phyloP scores from a whole-genome alignment of 2,113 vertebrate genomes.

The Nettapus auritus region DNA sequence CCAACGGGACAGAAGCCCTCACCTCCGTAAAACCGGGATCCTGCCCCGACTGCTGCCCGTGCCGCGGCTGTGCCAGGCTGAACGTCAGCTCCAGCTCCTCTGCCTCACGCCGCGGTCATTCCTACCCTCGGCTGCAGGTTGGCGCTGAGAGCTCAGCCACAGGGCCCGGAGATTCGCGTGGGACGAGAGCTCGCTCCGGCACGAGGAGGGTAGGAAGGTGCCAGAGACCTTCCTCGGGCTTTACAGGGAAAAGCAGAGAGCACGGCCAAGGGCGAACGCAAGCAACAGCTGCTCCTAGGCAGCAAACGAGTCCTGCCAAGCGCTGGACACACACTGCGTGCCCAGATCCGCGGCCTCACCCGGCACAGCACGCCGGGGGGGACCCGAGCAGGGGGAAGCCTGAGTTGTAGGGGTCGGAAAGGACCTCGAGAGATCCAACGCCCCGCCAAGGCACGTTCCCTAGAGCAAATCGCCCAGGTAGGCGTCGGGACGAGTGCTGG shows the following conservation, averaged over 20 bases:
- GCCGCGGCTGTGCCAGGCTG: background rate
- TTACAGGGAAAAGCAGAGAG: background rate
- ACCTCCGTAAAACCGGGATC: background rate
- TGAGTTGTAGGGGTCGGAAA: too few species aligned
- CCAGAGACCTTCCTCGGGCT: background rate
- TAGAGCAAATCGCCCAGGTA: too few species aligned
- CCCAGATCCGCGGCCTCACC: background rate
- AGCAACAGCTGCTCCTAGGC: background rate
- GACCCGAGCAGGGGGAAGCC: background rate
- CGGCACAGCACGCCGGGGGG: background rate
- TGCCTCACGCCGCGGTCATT: background rate
- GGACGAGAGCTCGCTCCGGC: background rate
- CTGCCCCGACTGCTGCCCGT: background rate
- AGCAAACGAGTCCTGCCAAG: background rate
- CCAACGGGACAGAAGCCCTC: background rate
- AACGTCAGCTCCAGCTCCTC: background rate
- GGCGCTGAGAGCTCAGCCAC: fast-evolving
- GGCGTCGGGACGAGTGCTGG: background rate
- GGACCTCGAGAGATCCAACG: too few species aligned
- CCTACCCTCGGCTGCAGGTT: background rate
- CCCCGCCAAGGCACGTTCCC: too few species aligned
- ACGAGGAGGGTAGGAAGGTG: too few species aligned
- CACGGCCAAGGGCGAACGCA: background rate
- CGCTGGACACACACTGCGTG: background rate
- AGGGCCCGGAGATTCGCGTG: background rate